Conservation (phyloP, 1,140 invertebrate genomes). For the Cyphomyrmex costatus region DNA sequence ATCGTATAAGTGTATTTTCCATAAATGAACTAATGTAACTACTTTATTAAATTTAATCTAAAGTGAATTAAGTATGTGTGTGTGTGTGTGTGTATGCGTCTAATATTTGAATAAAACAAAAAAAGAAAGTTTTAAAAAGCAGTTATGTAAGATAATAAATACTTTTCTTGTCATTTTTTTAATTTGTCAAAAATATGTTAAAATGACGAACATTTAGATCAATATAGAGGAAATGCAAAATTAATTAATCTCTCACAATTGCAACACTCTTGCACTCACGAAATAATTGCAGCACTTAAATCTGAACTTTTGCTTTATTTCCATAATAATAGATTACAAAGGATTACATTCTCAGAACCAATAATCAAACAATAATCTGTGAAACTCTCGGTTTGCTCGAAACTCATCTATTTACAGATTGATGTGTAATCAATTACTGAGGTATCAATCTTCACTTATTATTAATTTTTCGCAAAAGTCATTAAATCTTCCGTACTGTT, state of each 20-base stretch:
- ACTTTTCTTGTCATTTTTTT: no score
- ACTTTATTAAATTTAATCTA: no score
- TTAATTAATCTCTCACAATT: background rate
- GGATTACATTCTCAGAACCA: background rate
- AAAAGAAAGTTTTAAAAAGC: no score
- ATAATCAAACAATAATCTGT: background rate
- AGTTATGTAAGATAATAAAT: no score
- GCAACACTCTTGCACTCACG: background rate
- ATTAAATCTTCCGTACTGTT: background rate
- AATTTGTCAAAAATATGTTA: background rate
- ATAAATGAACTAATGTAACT: no score
- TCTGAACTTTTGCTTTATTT: background rate
- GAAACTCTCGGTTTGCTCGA: background rate
- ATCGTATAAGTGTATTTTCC: background rate
- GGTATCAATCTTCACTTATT: background rate
- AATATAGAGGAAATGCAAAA: background rate
- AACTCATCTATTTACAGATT: background rate
- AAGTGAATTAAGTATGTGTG: no score
- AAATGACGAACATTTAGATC: background rate
- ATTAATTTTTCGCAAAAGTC: background rate
- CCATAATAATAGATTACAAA: background rate
- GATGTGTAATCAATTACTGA: background rate
- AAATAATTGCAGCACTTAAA: background rate
- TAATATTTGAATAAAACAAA: no score
- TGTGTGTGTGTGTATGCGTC: no score